Percentiles rank a stretch among this genome's conserved stretches.
Conservation (phyloP, 2,888 invertebrate genomes). For the Seira sanloemensis region DNA sequence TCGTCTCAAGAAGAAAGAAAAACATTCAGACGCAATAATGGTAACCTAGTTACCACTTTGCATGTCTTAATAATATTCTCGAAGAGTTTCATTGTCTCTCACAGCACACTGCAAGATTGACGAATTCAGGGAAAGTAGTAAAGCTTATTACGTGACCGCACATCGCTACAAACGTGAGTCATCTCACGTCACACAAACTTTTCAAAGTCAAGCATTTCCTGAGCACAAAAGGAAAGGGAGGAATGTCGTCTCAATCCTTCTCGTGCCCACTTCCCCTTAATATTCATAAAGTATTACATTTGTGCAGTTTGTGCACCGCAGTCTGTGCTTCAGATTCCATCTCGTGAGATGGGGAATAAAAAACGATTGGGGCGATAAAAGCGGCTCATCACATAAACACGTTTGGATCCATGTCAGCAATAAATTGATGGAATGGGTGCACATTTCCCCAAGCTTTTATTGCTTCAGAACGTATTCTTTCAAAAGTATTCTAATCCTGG, state of each 20-base stretch:
- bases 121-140: no score
- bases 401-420: neutral
- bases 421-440: neutral
- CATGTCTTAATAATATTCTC: no score
- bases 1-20: no score
- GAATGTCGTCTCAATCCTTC: neutral
- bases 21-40: no score
- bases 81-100: no score
- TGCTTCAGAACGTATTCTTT: neutral
- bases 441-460: neutral
- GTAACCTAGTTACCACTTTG: no score
- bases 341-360: neutral
- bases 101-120: no score
- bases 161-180: neutral
- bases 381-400: neutral
- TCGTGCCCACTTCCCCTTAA: neutral
- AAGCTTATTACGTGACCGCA: no score
- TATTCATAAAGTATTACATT: constrained; percentile 10
- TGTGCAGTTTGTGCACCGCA: neutral
- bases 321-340: neutral
- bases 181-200: neutral
- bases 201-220: no score
- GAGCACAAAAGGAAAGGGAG: neutral
- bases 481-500: neutral
- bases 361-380: no score